Conservation (phyloP, 2,797 vertebrate genomes). For the Pangasius macronema region DNA sequence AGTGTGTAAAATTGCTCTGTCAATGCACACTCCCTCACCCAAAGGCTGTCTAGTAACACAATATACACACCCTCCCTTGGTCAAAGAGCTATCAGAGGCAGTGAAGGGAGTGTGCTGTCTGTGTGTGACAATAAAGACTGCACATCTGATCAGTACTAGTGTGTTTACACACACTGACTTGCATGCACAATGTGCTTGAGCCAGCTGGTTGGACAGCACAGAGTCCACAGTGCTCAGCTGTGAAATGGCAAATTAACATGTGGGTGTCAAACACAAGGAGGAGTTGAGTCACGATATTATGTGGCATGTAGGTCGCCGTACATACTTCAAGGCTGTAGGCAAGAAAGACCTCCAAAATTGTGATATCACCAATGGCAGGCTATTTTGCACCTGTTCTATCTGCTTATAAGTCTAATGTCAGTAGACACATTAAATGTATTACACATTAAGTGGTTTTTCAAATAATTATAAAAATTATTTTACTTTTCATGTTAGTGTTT, state of each 20-base stretch:
- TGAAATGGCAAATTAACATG: slow-evolving; percentile 53
- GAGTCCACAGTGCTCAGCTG: slow-evolving; percentile 42
- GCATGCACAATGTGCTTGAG: slow-evolving; percentile 33
- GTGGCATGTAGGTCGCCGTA: neutral
- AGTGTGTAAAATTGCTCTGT: slow-evolving; percentile 77
- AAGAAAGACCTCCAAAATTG: neutral
- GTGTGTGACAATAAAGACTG: slow-evolving; percentile 57
- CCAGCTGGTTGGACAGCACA: slow-evolving; percentile 51
- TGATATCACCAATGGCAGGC: neutral
- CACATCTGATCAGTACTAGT: slow-evolving; percentile 52
- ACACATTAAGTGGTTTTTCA: neutral
- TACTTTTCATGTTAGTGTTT: neutral
- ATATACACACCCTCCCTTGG: slow-evolving; percentile 63
- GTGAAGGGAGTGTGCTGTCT: slow-evolving; percentile 58
- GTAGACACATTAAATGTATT: neutral
- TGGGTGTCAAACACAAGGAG: slow-evolving; percentile 24
- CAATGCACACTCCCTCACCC: slow-evolving; percentile 66
- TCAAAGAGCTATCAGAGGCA: slow-evolving; percentile 51
- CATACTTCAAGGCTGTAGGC: neutral
- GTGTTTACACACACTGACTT: slow-evolving; percentile 27
- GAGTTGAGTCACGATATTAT: slow-evolving; percentile 1
- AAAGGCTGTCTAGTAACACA: slow-evolving; percentile 50
- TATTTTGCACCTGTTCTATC: neutral
- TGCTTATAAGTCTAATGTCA: neutral
- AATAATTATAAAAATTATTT: neutral